A percentile compares a stretch with the other conserved stretches of the same genome.
These are phyloP conservation scores for Strigamia transsilvanica DNA, from an alignment of 2,888 invertebrate species.

Conservation along the genomic window DNA sequence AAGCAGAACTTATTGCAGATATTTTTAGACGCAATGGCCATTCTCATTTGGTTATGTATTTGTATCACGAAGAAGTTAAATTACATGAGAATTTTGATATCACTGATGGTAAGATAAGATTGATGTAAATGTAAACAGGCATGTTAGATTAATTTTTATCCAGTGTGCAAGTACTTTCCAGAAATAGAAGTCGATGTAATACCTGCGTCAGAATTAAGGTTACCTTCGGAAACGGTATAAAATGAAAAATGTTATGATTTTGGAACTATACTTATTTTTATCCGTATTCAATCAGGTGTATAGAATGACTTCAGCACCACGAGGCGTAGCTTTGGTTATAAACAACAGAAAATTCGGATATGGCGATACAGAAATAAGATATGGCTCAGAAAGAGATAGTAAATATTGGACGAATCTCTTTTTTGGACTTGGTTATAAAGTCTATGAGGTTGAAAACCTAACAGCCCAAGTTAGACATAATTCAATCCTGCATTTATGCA, in stretches of 20 bases:
- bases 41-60: conserved; percentile 12
- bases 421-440: conserved; percentile 55
- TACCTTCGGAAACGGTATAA: background rate
- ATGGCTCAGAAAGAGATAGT: conserved; percentile 54
- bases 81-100: background rate
- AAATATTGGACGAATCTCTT: conserved; percentile 53
- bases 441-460: conserved; percentile 53
- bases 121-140: background rate
- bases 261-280: no score
- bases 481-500: background rate
- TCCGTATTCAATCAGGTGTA: background rate
- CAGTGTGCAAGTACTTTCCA: conserved; percentile 12
- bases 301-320: background rate
- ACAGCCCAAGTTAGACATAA: conserved; percentile 52
- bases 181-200: background rate
- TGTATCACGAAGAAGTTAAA: background rate
- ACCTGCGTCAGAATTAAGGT: background rate
- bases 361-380: conserved; percentile 1
- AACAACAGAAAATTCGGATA: conserved; percentile 26
- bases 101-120: background rate
- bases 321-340: conserved; percentile 3
- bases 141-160: background rate
- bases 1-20: background rate
- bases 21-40: background rate
- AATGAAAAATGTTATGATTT: background rate